A percentile compares a stretch with the other conserved stretches of the same genome.
Conservation (phyloP, 1,140 invertebrate species). For the Wasmannia auropunctata region DNA sequence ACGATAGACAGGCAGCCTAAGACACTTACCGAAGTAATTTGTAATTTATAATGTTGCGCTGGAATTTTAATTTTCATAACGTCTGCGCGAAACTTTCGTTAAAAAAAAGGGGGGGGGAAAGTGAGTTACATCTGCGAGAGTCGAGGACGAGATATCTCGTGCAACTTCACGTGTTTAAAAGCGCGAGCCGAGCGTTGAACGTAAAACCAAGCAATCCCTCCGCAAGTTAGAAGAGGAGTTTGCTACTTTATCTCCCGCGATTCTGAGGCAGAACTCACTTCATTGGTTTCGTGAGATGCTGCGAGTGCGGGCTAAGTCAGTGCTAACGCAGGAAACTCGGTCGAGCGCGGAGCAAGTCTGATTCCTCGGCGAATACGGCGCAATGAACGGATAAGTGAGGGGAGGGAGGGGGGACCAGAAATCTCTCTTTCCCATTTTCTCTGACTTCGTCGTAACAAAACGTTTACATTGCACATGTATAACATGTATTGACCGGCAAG, state of each 20-base stretch:
- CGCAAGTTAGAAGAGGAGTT: conserved; percentile 33
- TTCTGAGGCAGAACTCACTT: conserved; percentile 36
- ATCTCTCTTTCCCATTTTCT: conserved; percentile 47
- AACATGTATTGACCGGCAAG: neutral
- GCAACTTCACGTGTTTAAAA: conserved; percentile 17
- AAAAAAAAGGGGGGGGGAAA: neutral
- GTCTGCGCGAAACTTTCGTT: neutral
- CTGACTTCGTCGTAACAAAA: neutral
- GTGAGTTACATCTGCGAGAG: neutral
- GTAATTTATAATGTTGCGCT: neutral
- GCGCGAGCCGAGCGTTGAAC: neutral
- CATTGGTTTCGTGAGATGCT: conserved; percentile 40
- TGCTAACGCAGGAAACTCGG: conserved; percentile 44
- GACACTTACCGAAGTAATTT: neutral
- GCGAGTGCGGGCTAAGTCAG: conserved; percentile 38
- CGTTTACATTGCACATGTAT: conserved; percentile 18
- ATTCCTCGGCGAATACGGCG: conserved; percentile 3
- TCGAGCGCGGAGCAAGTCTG: conserved; percentile 24
- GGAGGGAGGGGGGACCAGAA: neutral
- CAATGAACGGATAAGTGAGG: conserved; percentile 26
- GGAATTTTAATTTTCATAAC: neutral
- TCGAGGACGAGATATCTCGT: conserved; percentile 11
- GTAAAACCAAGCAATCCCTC: conserved; percentile 37
- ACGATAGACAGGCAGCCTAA: neutral
- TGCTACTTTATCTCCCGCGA: conserved; percentile 41